Evolutionary conservation across 2,888 invertebrate genomes (phyloP).

Genomic region (Rotaria macrura): DNA sequence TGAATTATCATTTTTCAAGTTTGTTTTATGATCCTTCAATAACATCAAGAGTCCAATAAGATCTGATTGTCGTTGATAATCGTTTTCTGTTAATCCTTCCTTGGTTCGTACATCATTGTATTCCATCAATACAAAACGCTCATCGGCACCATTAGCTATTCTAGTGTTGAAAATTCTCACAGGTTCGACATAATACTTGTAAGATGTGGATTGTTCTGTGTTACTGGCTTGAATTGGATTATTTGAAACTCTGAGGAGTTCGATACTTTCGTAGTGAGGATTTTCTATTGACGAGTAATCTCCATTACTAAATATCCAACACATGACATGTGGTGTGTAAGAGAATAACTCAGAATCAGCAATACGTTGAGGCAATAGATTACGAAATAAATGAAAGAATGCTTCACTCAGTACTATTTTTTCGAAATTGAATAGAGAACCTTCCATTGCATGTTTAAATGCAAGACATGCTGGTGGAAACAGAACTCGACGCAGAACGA

Average conservation of each 20-base stretch:
- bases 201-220: background rate
- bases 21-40: background rate
- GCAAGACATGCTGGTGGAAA: conserved; percentile 15
- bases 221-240: no score
- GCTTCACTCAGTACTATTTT: background rate
- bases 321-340: background rate
- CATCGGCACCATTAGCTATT: background rate
- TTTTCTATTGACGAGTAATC: background rate
- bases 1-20: background rate
- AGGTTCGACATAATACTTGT: background rate
- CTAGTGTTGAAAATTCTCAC: background rate
- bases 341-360: background rate
- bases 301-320: background rate
- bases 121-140: background rate
- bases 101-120: background rate
- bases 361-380: background rate
- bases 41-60: background rate
- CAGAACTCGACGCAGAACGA: background rate
- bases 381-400: background rate
- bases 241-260: background rate
- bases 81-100: background rate
- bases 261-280: background rate
- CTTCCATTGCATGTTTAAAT: background rate
- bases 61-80: conserved; percentile 1
- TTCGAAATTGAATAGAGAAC: background rate